Evolutionary conservation across 35 echinoderm and acorn worm genomes (phyloP).

Genomic region (Eucidaris tribuloides): DNA sequence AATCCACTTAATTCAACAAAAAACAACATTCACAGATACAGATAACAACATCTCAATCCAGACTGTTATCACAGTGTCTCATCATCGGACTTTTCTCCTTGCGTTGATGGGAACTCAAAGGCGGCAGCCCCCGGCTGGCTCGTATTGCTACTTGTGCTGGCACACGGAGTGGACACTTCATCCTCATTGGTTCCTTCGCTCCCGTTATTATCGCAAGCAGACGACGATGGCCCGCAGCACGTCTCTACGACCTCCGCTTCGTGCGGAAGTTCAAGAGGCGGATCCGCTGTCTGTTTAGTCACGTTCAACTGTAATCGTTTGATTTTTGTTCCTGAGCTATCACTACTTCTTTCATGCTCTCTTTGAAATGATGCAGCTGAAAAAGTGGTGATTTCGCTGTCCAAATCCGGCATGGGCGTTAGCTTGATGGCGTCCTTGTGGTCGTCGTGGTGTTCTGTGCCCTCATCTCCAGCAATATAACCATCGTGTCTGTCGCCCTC

Average conservation of each 20-base stretch:
- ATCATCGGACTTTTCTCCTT: no score
- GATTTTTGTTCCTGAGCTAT: neutral
- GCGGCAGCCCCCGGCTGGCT: slow-evolving; percentile 5
- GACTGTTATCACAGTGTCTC: no score
- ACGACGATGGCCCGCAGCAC: no score
- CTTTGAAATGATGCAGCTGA: neutral
- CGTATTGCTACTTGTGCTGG: slow-evolving; percentile 8
- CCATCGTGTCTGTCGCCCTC: neutral
- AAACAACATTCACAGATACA: no score
- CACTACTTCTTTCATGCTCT: neutral
- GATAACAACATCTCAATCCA: no score
- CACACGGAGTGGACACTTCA: slow-evolving; percentile 12
- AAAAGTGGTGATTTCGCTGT: neutral
- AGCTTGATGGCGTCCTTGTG: neutral
- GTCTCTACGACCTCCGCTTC: no score
- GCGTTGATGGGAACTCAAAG: slow-evolving; percentile 16
- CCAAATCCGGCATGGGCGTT: neutral
- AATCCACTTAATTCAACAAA: no score
- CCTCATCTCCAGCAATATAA: slow-evolving; percentile 8
- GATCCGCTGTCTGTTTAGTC: neutral
- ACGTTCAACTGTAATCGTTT: no score
- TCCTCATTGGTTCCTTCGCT: neutral
- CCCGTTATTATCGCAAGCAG: neutral
- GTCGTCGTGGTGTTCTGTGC: neutral
- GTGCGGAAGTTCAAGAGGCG: neutral